phyloP scores from a whole-genome alignment of 2,888 invertebrate species.

The Lithophane leautieri region DNA sequence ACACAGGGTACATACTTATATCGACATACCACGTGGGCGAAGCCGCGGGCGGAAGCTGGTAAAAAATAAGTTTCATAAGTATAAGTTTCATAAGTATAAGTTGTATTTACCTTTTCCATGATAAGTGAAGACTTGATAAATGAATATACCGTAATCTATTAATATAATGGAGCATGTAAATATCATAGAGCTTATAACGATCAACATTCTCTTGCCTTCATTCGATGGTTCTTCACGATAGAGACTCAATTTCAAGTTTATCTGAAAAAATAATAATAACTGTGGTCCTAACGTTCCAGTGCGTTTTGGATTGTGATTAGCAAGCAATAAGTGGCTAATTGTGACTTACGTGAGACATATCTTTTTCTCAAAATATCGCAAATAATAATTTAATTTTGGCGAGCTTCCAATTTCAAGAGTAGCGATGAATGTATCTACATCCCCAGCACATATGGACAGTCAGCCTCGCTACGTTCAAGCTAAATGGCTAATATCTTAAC shows the following conservation, averaged over 20 bases:
- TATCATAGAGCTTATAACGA: constrained; percentile 41
- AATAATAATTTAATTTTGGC: no score
- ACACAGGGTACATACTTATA: no score
- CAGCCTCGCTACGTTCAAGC: neutral
- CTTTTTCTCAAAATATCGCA: neutral
- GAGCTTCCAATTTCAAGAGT: no score
- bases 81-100: neutral
- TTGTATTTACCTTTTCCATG: constrained; percentile 39
- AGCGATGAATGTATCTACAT: no score
- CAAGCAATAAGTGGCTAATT: neutral
- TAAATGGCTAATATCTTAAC: neutral
- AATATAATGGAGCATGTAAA: constrained; percentile 30
- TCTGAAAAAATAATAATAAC: constrained; percentile 57
- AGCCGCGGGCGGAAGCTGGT: no score
- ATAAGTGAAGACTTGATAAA: constrained; percentile 34
- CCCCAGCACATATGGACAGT: neutral
- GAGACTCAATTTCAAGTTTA: constrained; percentile 62
- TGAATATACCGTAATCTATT: constrained; percentile 40
- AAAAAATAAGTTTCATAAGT: no score
- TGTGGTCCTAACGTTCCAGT: neutral
- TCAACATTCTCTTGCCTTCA: constrained; percentile 39
- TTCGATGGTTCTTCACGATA: constrained; percentile 33
- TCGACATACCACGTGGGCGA: no score
- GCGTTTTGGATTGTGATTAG: neutral
- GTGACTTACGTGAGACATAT: neutral